Conservation (phyloP, 2,888 invertebrate species). For the Pinctada fucata region DNA sequence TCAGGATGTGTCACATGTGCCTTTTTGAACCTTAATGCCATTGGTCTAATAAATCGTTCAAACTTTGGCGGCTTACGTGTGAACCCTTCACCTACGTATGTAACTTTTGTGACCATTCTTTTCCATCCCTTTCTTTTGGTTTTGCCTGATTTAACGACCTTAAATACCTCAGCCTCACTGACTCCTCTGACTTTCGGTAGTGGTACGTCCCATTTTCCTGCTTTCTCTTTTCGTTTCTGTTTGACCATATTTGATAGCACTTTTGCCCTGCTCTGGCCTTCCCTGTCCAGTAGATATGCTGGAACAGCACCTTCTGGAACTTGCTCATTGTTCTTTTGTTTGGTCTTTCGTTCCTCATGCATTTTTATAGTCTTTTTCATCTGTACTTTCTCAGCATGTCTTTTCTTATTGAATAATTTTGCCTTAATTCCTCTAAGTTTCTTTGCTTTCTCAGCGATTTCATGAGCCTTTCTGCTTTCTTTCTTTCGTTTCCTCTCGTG, state of each 20-base stretch:
- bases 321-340: slow-evolving; percentile 84
- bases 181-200: slow-evolving; percentile 98
- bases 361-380: slow-evolving; percentile 99
- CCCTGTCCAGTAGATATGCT: slow-evolving; percentile 97
- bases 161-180: slow-evolving; percentile 97
- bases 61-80: slow-evolving; percentile 99
- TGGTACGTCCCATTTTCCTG: slow-evolving; percentile 99
- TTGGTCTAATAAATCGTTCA: slow-evolving; percentile 98
- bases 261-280: slow-evolving; percentile 94
- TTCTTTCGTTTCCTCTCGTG: slow-evolving; percentile 96
- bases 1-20: slow-evolving; percentile 99
- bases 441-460: slow-evolving; percentile 91
- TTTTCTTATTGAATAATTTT: slow-evolving; percentile 96
- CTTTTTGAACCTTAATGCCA: slow-evolving; percentile 94
- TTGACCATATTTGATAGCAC: slow-evolving; percentile 99
- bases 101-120: slow-evolving; percentile 98
- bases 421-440: slow-evolving; percentile 97
- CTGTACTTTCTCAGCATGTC: slow-evolving; percentile 98
- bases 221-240: slow-evolving; percentile 99
- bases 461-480: slow-evolving; percentile 95
- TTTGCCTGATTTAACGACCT: slow-evolving; percentile 93
- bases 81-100: slow-evolving; percentile 98
- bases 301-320: slow-evolving; percentile 95
- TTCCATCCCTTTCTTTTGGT: slow-evolving; percentile 97
- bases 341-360: slow-evolving; percentile 95